Base-by-base conservation (phyloP, 2,113 vertebrate species). In the Cisticola juncidis region DNA sequence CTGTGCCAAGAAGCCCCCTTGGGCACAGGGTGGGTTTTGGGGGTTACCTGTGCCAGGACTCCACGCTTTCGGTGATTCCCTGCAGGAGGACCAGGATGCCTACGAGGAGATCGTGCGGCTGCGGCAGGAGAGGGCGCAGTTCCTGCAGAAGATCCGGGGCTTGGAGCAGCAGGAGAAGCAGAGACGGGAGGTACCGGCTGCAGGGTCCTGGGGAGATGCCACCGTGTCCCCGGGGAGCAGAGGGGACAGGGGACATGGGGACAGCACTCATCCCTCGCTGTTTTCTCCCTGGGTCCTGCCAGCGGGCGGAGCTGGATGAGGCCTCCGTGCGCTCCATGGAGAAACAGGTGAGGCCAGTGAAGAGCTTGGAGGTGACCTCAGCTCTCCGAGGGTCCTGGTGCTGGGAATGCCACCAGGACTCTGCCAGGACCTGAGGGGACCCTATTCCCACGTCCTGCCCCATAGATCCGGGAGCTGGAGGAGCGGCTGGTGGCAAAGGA, bases 101-200 rank as follows among this genome's bases (percentile, higher is more conserved):
- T 99, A 99, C 5, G 99, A 99, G 95, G 99, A 99, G 97, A 99
- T 99, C 2, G 98, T 98, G 14, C 96, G 98, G 51, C 98, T 99
- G 88, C 97, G 99, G 50, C 98, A 99, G 92, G 99, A 99, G 95
- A 96, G 98, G 89, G 99, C 98, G 9, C 99, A 98, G 35, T 98
- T 99, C 81, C 97, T 99, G 36, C 99, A 99, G 96, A 99, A 98
- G 97, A 99, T 99, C 96, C 98, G 99, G 76, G 95, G 97, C 45
- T 85, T 99, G 94, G 99, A 99, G 93, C 99, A 99, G 95, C 98
- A 99, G 95, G 98, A 97, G 64, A 98, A 98, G 95, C 90, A 98
- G 92, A 92, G 94, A 66, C 96, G 17, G 82, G 97, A 98, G 97
- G 98, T 98, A 66, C 48, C 21, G 9, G 38, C 65, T 1, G 11